Conservation (phyloP, 1,140 invertebrate species). For the Bilobella aurantiaca region DNA sequence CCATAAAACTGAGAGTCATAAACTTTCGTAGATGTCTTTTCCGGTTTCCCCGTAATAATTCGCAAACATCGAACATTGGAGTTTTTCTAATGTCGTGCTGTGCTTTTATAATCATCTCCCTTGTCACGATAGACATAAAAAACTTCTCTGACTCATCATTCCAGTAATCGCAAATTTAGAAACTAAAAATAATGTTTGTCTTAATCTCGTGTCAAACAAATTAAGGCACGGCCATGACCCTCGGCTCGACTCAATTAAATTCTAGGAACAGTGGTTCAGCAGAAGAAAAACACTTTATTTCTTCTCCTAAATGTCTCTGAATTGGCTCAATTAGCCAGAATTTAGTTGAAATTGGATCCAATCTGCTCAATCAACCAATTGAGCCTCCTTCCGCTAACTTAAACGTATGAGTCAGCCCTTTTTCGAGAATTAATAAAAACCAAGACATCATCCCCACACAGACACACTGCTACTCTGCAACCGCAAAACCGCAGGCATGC, state of each 20-base stretch:
- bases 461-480: not conserved
- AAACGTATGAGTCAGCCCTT: not conserved
- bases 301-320: constrained; percentile 17
- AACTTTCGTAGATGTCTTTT: too few species aligned
- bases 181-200: not conserved
- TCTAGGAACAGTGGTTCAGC: not conserved
- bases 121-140: too few species aligned
- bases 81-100: too few species aligned
- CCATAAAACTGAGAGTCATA: too few species aligned
- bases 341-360: constrained; percentile 32
- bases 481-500: too few species aligned
- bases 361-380: constrained; percentile 28
- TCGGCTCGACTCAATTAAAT: not conserved
- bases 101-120: too few species aligned
- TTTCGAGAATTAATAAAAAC: not conserved
- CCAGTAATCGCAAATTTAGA: not conserved
- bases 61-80: too few species aligned
- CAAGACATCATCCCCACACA: not conserved
- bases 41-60: too few species aligned
- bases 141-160: too few species aligned
- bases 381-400: not conserved
- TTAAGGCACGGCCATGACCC: not conserved
- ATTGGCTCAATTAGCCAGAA: constrained; percentile 34
- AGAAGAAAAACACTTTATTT: too few species aligned
- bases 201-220: not conserved